Evolutionary conservation across 2,888 invertebrate genomes (phyloP), one percentile per base, ranked within the genome.

Genomic region (Euplagia quadripunctaria): DNA sequence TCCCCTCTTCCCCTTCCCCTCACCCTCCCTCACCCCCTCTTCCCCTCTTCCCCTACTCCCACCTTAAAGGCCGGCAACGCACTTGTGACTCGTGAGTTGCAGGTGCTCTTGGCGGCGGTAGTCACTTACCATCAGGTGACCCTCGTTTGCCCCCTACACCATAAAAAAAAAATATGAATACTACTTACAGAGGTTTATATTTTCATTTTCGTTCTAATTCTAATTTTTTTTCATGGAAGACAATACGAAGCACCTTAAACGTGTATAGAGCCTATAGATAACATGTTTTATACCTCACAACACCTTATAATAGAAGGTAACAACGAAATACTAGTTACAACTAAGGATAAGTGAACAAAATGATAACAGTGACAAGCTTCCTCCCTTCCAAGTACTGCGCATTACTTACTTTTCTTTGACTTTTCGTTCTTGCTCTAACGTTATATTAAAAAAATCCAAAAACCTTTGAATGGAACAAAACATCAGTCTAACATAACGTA

Each of bases 401-500:
- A 43, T 43, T 43, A 64, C 63, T 63, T 63, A 41, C 43, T 43
- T 43, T 14, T 51, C 51, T 16, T 31, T 66, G 49, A 49, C 49
- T 65, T 49, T 49, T 8, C 14, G 11, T 14, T 31, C 49, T 49
- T 65, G n/a, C 20, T 65, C 3, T 6, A 46, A 46, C 46, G 12
- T 65, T 14, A 49, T 75, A 73, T 6, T 76, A 70, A 74, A 78
- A 78, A 72, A 73, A 74, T 75, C 31, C 31, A 65, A 43, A 65
- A 71, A 79, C 80, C 67, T 74, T 72, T 75, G 68, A 69, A 82
- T 82, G 74, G 70, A 76, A 52, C 9, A 64, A n/a, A 72, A 72
- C 70, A 67, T 43, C n/a, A 66, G 68, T 70, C 72, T 75, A 80
- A 80, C 85, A 83, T 67, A 79, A 81, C 81, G n/a, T n/a, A n/a